Conservation (phyloP, 1,140 invertebrate genomes). For the Teleopsis dalmanni region DNA sequence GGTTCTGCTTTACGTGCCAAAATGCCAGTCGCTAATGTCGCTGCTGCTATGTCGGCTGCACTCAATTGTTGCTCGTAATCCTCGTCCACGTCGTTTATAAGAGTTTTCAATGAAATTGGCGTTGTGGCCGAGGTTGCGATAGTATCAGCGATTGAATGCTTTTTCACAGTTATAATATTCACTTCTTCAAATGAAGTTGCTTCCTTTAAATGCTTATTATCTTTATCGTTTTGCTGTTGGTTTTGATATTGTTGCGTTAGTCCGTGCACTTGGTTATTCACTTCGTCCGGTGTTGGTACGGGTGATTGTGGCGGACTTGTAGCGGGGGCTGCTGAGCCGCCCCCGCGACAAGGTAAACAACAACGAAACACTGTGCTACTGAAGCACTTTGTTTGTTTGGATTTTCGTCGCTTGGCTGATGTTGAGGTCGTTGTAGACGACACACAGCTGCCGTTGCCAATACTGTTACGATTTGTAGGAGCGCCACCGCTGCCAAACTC, state of each 20-base stretch:
- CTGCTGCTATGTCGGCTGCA: conserved; percentile 36
- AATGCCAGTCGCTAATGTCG: conserved; percentile 33
- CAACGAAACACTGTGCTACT: conserved; percentile 56
- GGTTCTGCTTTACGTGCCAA: conserved; percentile 35
- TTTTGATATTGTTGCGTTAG: conserved; percentile 14
- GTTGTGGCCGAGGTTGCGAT: conserved; percentile 37
- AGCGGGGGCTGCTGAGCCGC: conserved; percentile 51
- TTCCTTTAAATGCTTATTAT: conserved; percentile 3
- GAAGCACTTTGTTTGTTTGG: conserved; percentile 37
- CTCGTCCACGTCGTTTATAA: conserved; percentile 39
- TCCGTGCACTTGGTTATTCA: conserved; percentile 3
- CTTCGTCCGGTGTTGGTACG: conserved; percentile 23
- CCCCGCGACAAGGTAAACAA: conserved; percentile 59
- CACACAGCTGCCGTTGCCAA: conserved; percentile 10
- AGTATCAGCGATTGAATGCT: conserved; percentile 35
- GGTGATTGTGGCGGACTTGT: conserved; percentile 44
- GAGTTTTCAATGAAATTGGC: conserved; percentile 37
- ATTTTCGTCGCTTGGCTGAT: conserved; percentile 21
- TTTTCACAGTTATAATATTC: conserved; percentile 26
- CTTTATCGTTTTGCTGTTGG: conserved; percentile 6
- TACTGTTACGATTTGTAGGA: conserved; percentile 11
- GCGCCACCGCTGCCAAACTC: neutral
- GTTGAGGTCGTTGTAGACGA: conserved; percentile 11
- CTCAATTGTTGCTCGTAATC: conserved; percentile 26
- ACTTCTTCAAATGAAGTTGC: conserved; percentile 5